Percentiles rank a stretch among this genome's conserved stretches.
Evolutionary conservation across 92 coral and sea anemone genomes (phyloP).

Genomic region (Parazoanthus swiftii): DNA sequence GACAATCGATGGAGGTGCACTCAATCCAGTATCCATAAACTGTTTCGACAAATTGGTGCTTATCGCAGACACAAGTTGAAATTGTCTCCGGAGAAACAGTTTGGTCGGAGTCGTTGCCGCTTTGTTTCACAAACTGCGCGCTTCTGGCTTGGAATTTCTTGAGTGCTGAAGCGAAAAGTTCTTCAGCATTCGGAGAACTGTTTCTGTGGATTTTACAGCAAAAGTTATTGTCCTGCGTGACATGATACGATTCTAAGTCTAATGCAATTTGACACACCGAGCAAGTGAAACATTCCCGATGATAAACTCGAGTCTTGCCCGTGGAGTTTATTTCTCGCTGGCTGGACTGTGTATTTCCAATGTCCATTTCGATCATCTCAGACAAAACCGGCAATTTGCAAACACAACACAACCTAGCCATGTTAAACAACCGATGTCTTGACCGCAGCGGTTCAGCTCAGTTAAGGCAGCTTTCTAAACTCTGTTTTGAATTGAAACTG

Average conservation of each 20-base stretch:
- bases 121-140: not conserved
- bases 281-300: conserved; percentile 40
- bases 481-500: not conserved
- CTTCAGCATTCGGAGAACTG: conserved; percentile 16
- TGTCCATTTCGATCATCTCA: not conserved
- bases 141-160: conserved; percentile 24
- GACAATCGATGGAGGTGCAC: conserved; percentile 65
- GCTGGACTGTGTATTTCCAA: not conserved
- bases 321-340: not conserved
- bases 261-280: conserved; percentile 41
- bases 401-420: conserved; percentile 16
- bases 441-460: not conserved
- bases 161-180: conserved; percentile 25
- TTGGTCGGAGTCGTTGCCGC: not conserved
- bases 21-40: conserved; percentile 70
- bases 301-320: conserved; percentile 16
- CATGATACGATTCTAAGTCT: conserved; percentile 15
- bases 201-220: conserved; percentile 33
- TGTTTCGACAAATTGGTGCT: conserved; percentile 52
- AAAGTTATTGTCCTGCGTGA: conserved; percentile 29
- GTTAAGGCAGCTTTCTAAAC: not conserved
- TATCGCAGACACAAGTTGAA: conserved; percentile 50
- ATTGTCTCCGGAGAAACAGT: not conserved
- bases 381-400: conserved; percentile 21
- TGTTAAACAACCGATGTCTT: not conserved